Base-by-base conservation (phyloP, 2,113 vertebrate genomes). In the Embiotoca jacksoni region DNA sequence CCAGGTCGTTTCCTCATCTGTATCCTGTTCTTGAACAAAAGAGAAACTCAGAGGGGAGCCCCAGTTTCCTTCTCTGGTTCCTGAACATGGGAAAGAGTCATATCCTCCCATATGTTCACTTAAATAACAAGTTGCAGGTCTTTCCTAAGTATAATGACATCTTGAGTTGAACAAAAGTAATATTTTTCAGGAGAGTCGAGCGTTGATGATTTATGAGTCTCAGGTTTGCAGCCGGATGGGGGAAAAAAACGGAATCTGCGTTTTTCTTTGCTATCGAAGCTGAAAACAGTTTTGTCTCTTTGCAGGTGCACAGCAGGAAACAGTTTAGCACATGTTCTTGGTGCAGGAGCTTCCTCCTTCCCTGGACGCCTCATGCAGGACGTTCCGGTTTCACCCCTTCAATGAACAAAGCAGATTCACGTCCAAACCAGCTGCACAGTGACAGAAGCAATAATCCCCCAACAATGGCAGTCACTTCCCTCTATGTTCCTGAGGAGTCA, bases 381-480 rank as follows among this genome's bases (percentile, higher is more conserved):
- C 7, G 0, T 67, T 41, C 54, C 60, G 14, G 50, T 33, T 44
- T 66, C 30, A 23, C 1, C n/a, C 5, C 0, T 57, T 81, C 55
- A 52, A 71, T 88, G 83, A 92, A 64, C 70, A 78, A 73, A 85
- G 69, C 55, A 36, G 37, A 72, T 76, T 81, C 49, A 6, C 44
- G 4, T 66, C 68, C 71, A 68, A 52, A 69, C 44, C 61, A 75
- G 50, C 71, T 8, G n/a, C 39, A 49, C 47, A 32, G 11, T 37
- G 73, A 60, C 23, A 88, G n/a, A 59, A 70, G 53, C 23, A 65
- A 39, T 80, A 72, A 80, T 75, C 84, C 70, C 81, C 82, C 60
- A 74, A 91, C 23, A 70, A 95, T 95, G 92, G 91, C 91, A 30
- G 79, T 94, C 61, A 84, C 89, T 30, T 92, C 90, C 14, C 70